These are phyloP conservation scores for Leptarthrus brevirostris DNA, from an alignment of 2,888 invertebrate genomes.

Conservation along the genomic window DNA sequence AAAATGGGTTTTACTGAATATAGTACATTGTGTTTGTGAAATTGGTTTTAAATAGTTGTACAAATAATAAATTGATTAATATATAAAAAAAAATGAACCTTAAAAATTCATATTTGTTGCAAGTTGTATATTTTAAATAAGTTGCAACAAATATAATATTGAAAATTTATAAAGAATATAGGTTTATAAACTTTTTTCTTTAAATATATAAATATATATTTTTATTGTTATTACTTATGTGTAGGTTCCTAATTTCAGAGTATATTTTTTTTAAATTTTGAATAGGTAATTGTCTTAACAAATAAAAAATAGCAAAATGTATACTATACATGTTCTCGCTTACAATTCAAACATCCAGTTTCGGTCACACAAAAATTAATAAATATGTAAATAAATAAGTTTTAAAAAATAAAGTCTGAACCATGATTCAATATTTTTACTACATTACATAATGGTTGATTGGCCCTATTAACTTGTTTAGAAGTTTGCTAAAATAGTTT, in stretches of 20 bases:
- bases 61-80: background rate
- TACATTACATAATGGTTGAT: too few species aligned
- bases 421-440: too few species aligned
- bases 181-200: background rate
- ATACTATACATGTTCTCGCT: background rate
- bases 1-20: slow-evolving; percentile 21
- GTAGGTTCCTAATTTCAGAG: background rate
- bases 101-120: slow-evolving; percentile 24
- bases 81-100: background rate
- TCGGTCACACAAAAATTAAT: background rate
- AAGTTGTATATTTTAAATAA: background rate
- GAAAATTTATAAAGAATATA: background rate
- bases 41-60: slow-evolving; percentile 42
- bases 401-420: too few species aligned
- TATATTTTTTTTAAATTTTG: background rate
- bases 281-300: background rate
- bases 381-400: too few species aligned
- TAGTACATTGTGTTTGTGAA: slow-evolving; percentile 43
- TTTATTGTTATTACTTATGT: background rate
- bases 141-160: background rate
- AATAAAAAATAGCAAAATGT: background rate
- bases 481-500: too few species aligned
- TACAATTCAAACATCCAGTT: background rate
- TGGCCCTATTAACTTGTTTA: too few species aligned
- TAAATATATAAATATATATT: background rate